Conservation (phyloP, 1,140 invertebrate genomes). For the Heliconius hermathena region DNA sequence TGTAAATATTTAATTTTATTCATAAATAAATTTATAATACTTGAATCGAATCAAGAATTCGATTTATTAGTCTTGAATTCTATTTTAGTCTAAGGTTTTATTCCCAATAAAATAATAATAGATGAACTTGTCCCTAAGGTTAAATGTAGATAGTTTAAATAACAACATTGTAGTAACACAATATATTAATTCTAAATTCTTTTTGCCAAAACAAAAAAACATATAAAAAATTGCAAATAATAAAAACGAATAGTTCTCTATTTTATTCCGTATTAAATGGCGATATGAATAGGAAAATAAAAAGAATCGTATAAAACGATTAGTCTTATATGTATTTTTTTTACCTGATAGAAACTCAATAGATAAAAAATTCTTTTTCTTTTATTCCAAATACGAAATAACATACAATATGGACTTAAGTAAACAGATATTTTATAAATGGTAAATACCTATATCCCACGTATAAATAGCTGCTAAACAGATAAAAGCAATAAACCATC, state of each 20-base stretch:
- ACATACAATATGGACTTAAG: background rate
- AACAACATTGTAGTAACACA: background rate
- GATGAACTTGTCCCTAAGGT: conserved; percentile 16
- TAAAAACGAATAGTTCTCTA: too few species aligned
- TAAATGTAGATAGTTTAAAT: background rate
- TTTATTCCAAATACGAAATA: background rate
- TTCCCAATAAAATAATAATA: background rate
- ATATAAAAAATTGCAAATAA: too few species aligned
- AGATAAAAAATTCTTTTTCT: background rate
- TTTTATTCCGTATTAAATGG: background rate
- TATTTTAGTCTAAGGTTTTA: background rate
- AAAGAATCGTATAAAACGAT: background rate
- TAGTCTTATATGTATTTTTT: background rate
- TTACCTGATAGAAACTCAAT: background rate
- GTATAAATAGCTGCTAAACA: conserved; percentile 30
- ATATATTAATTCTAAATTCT: too few species aligned
- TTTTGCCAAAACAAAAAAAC: too few species aligned
- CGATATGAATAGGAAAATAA: background rate
- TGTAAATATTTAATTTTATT: too few species aligned
- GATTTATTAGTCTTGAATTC: background rate
- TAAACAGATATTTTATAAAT: background rate
- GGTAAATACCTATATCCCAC: background rate
- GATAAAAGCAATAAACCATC: conserved; percentile 32
- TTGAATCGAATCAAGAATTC: background rate
- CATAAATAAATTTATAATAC: background rate